Base-by-base conservation (phyloP, 2,888 invertebrate genomes). In the Neocrepidodera transversa region DNA sequence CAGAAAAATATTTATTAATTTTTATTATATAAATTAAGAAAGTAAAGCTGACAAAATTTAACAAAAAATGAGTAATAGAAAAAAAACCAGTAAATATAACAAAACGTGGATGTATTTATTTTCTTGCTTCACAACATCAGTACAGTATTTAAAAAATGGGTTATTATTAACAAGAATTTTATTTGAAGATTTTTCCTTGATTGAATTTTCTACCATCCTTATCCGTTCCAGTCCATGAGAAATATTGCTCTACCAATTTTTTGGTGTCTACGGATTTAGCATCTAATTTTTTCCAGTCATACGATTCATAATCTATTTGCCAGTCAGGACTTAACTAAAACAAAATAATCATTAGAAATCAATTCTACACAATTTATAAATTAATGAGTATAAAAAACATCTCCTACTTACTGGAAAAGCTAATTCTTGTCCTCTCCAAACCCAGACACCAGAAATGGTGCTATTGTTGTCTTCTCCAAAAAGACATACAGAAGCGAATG, bases 161-260 rank as follows among this genome's bases (percentile, higher is more conserved):
- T 49, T 23, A 0, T 45, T 11, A 13, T 28, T 49, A n/a, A n/a
- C n/a, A n/a, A n/a, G n/a, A n/a, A n/a, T n/a, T 38, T 60, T 38
- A 99, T 85, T 99, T 99, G 86, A 97, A 99, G 82, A 98, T 92
- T 85, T 99, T 99, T 81, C 98, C 99, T 85, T 98, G 95, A 84
- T 96, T 97, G 86, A 97, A 97, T 78, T 89, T 86, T 78, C 96
- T 92, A 60, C 95, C 97, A 50, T 85, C 80, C 78, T 91, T 92
- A 80, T 97, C 95, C 14, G 84, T 79, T 63, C 96, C 97, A 70
- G 85, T 84, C 95, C 95, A 96, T 38, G 91, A 86, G 81, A 97
- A 91, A 82, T 97, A 97, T 74, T 95, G 90, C 65, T 87, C 82
- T 10, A 98, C 93, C 56, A 95, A 79, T 70, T 89, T 85, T 84